Conservation (phyloP, 2,888 invertebrate genomes). For the Diploptera punctata region DNA sequence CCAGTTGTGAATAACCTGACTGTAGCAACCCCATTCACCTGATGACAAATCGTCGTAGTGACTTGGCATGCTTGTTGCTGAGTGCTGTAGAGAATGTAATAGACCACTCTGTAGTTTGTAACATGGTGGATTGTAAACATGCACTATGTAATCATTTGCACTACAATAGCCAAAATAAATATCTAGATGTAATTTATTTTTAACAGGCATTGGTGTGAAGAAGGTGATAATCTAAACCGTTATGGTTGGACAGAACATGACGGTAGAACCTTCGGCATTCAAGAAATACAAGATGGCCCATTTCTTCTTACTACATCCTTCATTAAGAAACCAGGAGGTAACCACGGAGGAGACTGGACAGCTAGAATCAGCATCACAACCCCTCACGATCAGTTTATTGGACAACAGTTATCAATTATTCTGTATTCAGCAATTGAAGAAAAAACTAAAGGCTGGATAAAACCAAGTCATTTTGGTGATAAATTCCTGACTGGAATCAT, state of each 20-base stretch:
- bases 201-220: slow-evolving; percentile 89
- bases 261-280: slow-evolving; percentile 89
- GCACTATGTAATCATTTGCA: too few species aligned
- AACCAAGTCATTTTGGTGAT: slow-evolving; percentile 57
- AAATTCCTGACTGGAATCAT: slow-evolving; percentile 64
- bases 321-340: slow-evolving; percentile 81
- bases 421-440: slow-evolving; percentile 88
- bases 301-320: slow-evolving; percentile 84
- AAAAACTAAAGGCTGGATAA: slow-evolving; percentile 63
- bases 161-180: too few species aligned
- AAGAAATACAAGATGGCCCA: slow-evolving; percentile 83
- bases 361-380: slow-evolving; percentile 74
- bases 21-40: too few species aligned
- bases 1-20: too few species aligned
- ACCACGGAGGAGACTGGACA: slow-evolving; percentile 93
- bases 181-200: background rate
- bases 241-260: slow-evolving; percentile 92
- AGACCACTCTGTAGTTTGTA: too few species aligned
- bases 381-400: slow-evolving; percentile 41
- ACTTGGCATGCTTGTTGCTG: too few species aligned
- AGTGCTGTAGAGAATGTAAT: too few species aligned
- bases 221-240: slow-evolving; percentile 78
- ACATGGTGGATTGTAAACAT: too few species aligned
- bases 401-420: slow-evolving; percentile 69
- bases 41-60: too few species aligned